Base-by-base conservation (phyloP, 2,888 invertebrate species). In the Anthoptus insignis region DNA sequence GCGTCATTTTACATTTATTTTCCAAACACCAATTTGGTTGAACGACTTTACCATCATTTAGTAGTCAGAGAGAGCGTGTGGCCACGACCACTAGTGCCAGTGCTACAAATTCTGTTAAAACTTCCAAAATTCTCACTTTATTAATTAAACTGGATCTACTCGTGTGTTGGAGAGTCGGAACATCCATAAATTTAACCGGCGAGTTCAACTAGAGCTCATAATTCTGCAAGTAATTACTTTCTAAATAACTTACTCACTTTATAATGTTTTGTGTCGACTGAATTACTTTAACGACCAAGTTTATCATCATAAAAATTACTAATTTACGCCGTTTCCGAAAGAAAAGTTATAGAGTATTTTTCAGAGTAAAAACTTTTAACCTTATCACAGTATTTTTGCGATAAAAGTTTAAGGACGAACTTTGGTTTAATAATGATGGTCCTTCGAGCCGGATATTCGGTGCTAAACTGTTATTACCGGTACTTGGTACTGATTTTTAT, bases 71-170 rank as follows among this genome's bases (percentile, higher is more conserved):
- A 32, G 2, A 19, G 19, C 42, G 9, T 9, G 42, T 11, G 11
- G 19, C 19, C 39, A 39, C 39, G 16, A 11, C 3, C 19, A n/a
- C 24, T n/a, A 14, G 24, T 22, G 22, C 47, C 14, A 21, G 34
- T 24, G 53, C 52, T 53, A 60, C 60, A 53, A 53, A 53, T 60
- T 60, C 29, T 19, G 60, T 53, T 60, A 53, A 42, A 57, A 53
- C 14, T 60, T 60, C 21, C 45, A 60, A 60, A 60, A 60, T 32
- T 53, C 32, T 53, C 45, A 61, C 24, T 61, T 61, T 22, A 61
- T 61, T 61, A 53, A 61, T 61, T 61, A 61, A 61, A 61, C 53
- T 32, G 53, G 60, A 45, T 61, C n/a, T n/a, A n/a, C n/a, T 61
- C 45, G 53, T 34, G 53, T 42, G 60, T 53, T 53, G 60, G 45